These are phyloP conservation scores for Cochlearius cochlearius DNA, from an alignment of 2,113 vertebrate species.

Conservation along the genomic window DNA sequence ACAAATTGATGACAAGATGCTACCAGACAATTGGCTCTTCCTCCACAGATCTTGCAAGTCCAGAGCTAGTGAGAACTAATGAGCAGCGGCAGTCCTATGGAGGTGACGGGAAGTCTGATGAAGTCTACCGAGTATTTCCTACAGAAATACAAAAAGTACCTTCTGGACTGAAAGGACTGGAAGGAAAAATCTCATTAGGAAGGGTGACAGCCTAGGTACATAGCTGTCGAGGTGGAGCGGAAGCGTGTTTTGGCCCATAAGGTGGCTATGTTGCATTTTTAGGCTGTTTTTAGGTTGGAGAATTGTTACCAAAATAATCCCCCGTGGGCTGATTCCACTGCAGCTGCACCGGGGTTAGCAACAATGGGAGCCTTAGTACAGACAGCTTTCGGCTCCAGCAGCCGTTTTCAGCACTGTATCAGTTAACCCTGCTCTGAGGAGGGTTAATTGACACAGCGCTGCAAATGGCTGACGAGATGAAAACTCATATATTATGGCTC, in stretches of 20 bases:
- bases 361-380: conserved; percentile 55
- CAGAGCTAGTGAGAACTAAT: not conserved
- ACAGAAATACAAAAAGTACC: not conserved
- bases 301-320: conserved; percentile 33
- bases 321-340: conserved; percentile 13
- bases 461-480: conserved; percentile 57
- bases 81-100: not conserved
- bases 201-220: not conserved
- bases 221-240: not conserved
- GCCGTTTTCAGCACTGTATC: conserved; percentile 59
- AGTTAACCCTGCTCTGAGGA: conserved; percentile 62
- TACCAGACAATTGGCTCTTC: not conserved
- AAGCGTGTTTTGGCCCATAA: not conserved
- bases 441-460: conserved; percentile 65
- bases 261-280: conserved; percentile 4
- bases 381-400: conserved; percentile 42
- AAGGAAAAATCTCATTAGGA: not conserved
- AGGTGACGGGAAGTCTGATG: not conserved
- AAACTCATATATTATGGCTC: conserved; percentile 53
- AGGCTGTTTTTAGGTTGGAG: not conserved
- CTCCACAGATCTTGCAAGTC: not conserved
- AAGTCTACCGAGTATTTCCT: not conserved
- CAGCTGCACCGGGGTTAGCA: conserved; percentile 55
- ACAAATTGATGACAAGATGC: not conserved
- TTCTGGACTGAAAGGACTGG: not conserved